phyloP scores from a whole-genome alignment of 2,797 vertebrate genomes.

The Oreonectes daqikongensis region DNA sequence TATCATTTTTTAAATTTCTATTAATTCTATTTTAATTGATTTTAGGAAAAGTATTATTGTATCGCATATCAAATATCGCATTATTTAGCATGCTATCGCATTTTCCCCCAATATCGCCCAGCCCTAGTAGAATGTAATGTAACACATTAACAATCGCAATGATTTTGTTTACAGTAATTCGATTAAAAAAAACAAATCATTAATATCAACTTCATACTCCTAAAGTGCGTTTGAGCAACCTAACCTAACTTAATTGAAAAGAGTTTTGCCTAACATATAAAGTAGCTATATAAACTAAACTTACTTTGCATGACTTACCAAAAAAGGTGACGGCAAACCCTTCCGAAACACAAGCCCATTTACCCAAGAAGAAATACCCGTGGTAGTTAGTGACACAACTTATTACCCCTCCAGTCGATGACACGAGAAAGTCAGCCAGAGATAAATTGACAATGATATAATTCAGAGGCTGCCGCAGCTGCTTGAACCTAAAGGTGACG shows the following conservation, averaged over 20 bases:
- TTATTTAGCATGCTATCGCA: too few relatives aligned
- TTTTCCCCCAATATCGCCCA: too few relatives aligned
- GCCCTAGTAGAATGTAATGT: too few relatives aligned
- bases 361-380: slow-evolving; percentile 89
- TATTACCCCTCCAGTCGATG: slow-evolving; percentile 82
- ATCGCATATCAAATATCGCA: too few relatives aligned
- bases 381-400: slow-evolving; percentile 85
- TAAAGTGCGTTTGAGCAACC: too few relatives aligned
- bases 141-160: too few relatives aligned
- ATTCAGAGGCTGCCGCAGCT: slow-evolving; percentile 86
- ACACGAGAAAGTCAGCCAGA: slow-evolving; percentile 88
- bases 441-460: slow-evolving; percentile 89
- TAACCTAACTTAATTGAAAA: too few relatives aligned
- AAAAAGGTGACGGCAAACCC: slow-evolving; percentile 92
- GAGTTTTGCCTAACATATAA: too few relatives aligned
- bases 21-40: too few relatives aligned
- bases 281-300: not conserved
- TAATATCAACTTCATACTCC: not conserved
- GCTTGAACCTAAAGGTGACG: slow-evolving; percentile 86
- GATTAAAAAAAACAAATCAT: not conserved
- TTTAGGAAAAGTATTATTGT: too few relatives aligned
- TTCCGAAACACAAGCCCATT: slow-evolving; percentile 87
- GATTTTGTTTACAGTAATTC: too few relatives aligned
- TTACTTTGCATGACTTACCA: slow-evolving; percentile 76
- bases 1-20: too few relatives aligned